Conservation (phyloP, 1,140 invertebrate species). For the Ylistrum balloti region DNA sequence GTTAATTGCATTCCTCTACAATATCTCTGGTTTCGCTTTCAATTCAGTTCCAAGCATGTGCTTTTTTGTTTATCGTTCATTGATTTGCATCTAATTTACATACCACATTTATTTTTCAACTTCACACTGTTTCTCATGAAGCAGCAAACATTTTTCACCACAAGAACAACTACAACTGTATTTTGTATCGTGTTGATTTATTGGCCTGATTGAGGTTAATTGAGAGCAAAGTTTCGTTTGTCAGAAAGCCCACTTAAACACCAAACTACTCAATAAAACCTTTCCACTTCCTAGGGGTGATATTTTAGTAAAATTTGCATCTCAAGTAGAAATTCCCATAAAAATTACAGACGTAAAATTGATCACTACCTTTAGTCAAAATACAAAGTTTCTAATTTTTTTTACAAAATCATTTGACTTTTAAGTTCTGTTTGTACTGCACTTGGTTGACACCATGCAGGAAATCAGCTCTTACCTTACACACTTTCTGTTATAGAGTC, state of each 20-base stretch:
- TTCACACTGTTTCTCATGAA: slow-evolving; percentile 17
- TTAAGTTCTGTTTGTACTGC: slow-evolving; percentile 1
- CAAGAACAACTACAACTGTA: not conserved
- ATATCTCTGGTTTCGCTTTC: slow-evolving; percentile 27
- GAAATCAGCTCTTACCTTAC: not conserved
- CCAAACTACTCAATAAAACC: slow-evolving; percentile 5
- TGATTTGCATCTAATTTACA: slow-evolving; percentile 29
- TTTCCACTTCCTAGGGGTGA: slow-evolving; percentile 9
- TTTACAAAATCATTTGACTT: not conserved
- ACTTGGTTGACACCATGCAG: not conserved
- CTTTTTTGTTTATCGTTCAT: slow-evolving; percentile 34
- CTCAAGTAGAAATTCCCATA: slow-evolving; percentile 1
- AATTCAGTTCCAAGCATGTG: slow-evolving; percentile 2
- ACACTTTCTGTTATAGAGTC: not conserved
- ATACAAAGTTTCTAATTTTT: not conserved
- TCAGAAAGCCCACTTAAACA: slow-evolving; percentile 37
- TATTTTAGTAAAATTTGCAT: slow-evolving; percentile 30
- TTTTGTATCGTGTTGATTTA: slow-evolving; percentile 28
- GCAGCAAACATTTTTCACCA: slow-evolving; percentile 11
- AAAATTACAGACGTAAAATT: slow-evolving; percentile 7
- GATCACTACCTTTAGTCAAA: slow-evolving; percentile 19
- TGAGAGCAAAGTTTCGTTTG: slow-evolving; percentile 26
- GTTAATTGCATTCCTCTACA: not conserved
- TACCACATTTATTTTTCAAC: slow-evolving; percentile 17
- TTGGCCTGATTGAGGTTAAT: not conserved